phyloP scores from a whole-genome alignment of 2,113 vertebrate genomes.

The Danionella cerebrum region DNA sequence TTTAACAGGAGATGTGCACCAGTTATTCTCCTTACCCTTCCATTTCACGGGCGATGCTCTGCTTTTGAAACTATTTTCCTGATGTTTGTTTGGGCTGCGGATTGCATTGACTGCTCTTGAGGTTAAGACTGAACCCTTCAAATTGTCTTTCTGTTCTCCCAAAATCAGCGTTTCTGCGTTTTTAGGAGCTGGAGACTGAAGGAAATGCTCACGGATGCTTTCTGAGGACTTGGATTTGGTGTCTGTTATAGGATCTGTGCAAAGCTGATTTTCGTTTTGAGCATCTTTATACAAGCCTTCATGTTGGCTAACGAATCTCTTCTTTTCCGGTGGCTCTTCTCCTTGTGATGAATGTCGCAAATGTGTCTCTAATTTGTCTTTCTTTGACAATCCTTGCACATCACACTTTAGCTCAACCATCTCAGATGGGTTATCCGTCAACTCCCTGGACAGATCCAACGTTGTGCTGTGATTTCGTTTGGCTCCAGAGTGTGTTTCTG shows the following conservation, averaged over 20 bases:
- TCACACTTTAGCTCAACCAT: not conserved
- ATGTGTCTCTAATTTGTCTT: not conserved
- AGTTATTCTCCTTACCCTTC: slow-evolving; percentile 26
- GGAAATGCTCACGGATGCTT: not conserved
- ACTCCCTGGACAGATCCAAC: not conserved
- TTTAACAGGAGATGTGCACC: not conserved
- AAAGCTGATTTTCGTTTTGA: not conserved
- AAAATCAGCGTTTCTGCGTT: not conserved
- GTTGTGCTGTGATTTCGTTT: slow-evolving; percentile 41
- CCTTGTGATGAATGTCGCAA: slow-evolving; percentile 35
- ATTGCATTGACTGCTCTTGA: not conserved
- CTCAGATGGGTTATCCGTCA: not conserved
- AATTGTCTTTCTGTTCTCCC: not conserved
- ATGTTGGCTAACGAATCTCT: slow-evolving; percentile 33
- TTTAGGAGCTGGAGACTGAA: not conserved
- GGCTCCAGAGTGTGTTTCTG: not conserved
- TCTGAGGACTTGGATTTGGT: not conserved
- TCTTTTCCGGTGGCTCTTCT: slow-evolving; percentile 44
- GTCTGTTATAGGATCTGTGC: slow-evolving; percentile 2
- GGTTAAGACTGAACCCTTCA: not conserved
- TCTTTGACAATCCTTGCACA: not conserved
- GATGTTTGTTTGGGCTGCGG: not conserved
- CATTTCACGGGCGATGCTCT: slow-evolving; percentile 1
- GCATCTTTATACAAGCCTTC: not conserved
- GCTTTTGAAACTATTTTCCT: not conserved